Conservation (phyloP, 2,888 invertebrate genomes). For the Macaria notata region DNA sequence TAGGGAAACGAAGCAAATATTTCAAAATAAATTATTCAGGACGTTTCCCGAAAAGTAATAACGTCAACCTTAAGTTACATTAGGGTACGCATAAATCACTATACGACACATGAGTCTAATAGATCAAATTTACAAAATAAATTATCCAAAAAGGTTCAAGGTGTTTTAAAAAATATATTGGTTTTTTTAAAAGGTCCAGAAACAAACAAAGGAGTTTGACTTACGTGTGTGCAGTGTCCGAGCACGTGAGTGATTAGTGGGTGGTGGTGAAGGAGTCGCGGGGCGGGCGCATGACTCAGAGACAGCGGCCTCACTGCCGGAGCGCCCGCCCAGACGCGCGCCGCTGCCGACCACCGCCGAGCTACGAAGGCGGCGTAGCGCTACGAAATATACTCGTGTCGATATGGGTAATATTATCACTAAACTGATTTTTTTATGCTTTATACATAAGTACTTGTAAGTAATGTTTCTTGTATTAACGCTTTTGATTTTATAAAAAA, state of each 20-base stretch:
- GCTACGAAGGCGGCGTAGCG: slow-evolving; percentile 33
- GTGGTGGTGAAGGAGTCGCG: slow-evolving; percentile 27
- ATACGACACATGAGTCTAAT: slow-evolving; percentile 8
- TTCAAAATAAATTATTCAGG: background rate
- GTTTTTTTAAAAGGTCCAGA: background rate
- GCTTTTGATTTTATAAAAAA: too few species aligned
- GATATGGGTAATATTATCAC: too few species aligned
- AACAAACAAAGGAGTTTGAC: slow-evolving; percentile 15
- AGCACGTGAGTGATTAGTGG: slow-evolving; percentile 42
- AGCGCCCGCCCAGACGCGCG: slow-evolving; percentile 40
- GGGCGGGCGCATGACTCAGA: slow-evolving; percentile 59
- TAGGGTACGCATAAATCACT: slow-evolving; percentile 17
- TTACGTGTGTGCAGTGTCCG: slow-evolving; percentile 22
- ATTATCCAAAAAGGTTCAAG: too few species aligned
- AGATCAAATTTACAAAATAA: slow-evolving; percentile 1
- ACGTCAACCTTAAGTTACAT: slow-evolving; percentile 8
- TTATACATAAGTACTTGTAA: background rate
- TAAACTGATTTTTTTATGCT: background rate
- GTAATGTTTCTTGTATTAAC: background rate
- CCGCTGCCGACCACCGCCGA: slow-evolving; percentile 39
- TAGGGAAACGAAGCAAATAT: too few species aligned
- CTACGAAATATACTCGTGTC: background rate
- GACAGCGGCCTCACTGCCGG: slow-evolving; percentile 68
- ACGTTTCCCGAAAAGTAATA: slow-evolving; percentile 3
- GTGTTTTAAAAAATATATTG: too few species aligned